phyloP scores from a whole-genome alignment of 2,113 vertebrate genomes.

The Chrysochloris asiatica region DNA sequence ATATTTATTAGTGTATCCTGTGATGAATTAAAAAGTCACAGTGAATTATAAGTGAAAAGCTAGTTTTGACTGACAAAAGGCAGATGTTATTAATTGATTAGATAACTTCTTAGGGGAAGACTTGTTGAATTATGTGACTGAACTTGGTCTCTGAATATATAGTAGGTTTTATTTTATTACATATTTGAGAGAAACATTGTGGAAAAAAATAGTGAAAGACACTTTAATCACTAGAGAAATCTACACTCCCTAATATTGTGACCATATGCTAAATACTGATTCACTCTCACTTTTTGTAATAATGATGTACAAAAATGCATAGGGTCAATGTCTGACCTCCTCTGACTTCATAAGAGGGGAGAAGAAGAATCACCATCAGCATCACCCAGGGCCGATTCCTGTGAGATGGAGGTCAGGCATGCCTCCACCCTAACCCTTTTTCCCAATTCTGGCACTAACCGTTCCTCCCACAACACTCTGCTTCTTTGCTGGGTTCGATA shows the following conservation, averaged over 20 bases:
- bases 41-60: constrained; percentile 53
- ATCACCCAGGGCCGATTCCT: no score
- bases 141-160: constrained; percentile 1
- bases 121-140: not conserved
- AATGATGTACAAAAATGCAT: no score
- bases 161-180: constrained; percentile 4
- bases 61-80: constrained; percentile 51
- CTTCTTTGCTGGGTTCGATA: no score
- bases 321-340: no score
- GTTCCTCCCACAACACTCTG: no score
- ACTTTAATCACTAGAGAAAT: constrained; percentile 42
- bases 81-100: constrained; percentile 56
- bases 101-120: constrained; percentile 40
- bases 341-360: no score
- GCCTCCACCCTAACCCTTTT: no score
- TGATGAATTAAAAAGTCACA: constrained; percentile 55
- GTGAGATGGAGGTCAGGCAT: no score
- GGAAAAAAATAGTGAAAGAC: not conserved
- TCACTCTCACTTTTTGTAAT: not conserved
- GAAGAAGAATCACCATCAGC: no score
- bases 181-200: not conserved
- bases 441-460: no score
- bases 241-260: not conserved
- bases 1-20: constrained; percentile 50
- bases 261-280: not conserved